phyloP scores from a whole-genome alignment of 2,888 invertebrate genomes.

The Drosophila macrospina region DNA sequence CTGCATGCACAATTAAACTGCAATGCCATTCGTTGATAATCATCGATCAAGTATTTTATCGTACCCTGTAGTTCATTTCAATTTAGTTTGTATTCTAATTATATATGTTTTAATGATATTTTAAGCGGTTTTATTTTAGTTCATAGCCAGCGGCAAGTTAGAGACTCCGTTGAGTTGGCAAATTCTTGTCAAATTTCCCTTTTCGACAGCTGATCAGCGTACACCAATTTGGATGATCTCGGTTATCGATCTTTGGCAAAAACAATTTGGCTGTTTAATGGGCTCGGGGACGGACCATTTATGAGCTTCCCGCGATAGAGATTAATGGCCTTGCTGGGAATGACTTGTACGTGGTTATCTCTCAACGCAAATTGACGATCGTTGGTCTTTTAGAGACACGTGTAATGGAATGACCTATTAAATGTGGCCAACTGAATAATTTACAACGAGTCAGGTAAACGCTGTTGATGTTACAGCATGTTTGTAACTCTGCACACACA shows the following conservation, averaged over 20 bases:
- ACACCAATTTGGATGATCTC: constrained; percentile 27
- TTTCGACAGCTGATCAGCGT: constrained; percentile 14
- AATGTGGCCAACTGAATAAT: constrained; percentile 43
- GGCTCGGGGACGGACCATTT: constrained; percentile 26
- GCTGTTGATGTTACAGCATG: constrained; percentile 6
- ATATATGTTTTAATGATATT: constrained; percentile 16
- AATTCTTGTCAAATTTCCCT: constrained; percentile 25
- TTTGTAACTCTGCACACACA: background rate
- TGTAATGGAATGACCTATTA: constrained; percentile 42
- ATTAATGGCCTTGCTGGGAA: constrained; percentile 48
- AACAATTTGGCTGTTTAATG: constrained; percentile 45
- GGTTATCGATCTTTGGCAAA: constrained; percentile 36
- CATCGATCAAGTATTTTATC: constrained; percentile 5
- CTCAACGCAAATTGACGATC: constrained; percentile 21
- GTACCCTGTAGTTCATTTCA: background rate
- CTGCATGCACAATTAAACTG: constrained; percentile 14
- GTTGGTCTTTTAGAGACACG: constrained; percentile 33
- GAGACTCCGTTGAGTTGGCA: constrained; percentile 7
- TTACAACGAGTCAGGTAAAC: constrained; percentile 20
- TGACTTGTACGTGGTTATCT: constrained; percentile 26
- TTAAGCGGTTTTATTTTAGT: constrained; percentile 1
- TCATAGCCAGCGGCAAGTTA: background rate
- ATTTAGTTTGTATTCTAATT: constrained; percentile 1
- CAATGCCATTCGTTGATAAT: constrained; percentile 3
- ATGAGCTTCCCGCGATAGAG: constrained; percentile 32